Percentiles rank a stretch among this genome's conserved stretches.
Conservation (phyloP, 2,888 invertebrate genomes). For the Rambutsinella grinnellia region DNA sequence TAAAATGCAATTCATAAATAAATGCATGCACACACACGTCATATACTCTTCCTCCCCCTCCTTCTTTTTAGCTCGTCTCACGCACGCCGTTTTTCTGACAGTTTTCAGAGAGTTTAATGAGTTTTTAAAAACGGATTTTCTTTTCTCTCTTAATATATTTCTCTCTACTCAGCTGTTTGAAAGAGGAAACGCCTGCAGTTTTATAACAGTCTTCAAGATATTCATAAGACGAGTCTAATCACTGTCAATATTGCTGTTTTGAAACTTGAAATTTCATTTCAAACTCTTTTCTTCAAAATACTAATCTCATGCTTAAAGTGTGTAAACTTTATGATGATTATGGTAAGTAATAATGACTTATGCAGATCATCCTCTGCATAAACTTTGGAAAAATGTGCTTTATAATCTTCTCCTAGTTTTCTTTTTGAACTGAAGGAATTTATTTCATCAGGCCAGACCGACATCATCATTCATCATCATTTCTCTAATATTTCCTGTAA, state of each 20-base stretch:
- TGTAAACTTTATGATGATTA: not conserved
- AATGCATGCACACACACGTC: conserved; percentile 33
- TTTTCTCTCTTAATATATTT: conserved; percentile 4
- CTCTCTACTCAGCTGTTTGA: not conserved
- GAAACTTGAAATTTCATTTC: not conserved
- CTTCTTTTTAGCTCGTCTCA: conserved; percentile 6
- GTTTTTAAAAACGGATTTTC: conserved; percentile 46
- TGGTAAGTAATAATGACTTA: conserved; percentile 11
- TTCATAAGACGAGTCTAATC: not conserved
- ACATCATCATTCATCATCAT: not conserved
- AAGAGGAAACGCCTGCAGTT: not conserved
- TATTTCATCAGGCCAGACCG: not conserved
- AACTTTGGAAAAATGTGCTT: not conserved
- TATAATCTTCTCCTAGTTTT: not conserved
- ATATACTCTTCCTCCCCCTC: conserved; percentile 31
- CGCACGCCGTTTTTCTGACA: conserved; percentile 26
- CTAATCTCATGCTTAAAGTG: not conserved
- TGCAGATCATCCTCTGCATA: conserved; percentile 3
- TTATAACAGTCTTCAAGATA: not conserved
- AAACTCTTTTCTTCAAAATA: not conserved
- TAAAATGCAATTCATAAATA: conserved; percentile 12
- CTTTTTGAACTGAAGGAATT: not conserved
- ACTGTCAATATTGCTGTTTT: conserved; percentile 1
- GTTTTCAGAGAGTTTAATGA: conserved; percentile 55
- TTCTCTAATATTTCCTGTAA: not conserved